Percentiles rank a stretch among this genome's conserved stretches.
Conservation (phyloP, 2,113 vertebrate species). For the Dasyornis broadbenti region DNA sequence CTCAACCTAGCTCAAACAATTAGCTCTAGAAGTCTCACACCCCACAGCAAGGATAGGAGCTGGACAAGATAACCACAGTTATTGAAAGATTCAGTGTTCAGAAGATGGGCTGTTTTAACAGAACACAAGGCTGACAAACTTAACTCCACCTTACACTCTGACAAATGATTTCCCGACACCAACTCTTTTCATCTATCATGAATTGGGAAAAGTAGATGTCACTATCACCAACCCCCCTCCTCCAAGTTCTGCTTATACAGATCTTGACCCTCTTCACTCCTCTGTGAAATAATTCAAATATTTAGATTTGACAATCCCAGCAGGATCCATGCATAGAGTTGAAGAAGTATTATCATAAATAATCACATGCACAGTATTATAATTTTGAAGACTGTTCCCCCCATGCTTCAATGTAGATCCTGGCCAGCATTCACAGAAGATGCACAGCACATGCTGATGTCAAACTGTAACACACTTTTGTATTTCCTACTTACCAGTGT, state of each 20-base stretch:
- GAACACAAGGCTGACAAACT: not conserved
- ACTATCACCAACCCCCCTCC: not conserved
- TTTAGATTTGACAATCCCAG: not conserved
- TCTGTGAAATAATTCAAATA: not conserved
- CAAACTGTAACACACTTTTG: not conserved
- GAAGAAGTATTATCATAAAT: not conserved
- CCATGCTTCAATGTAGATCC: not conserved
- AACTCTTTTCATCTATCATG: not conserved
- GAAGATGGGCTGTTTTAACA: not conserved
- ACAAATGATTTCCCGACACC: not conserved
- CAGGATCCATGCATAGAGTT: not conserved
- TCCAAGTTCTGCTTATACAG: not conserved
- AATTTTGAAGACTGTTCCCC: not conserved
- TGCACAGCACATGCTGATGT: not conserved
- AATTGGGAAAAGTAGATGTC: not conserved
- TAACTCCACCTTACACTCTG: not conserved
- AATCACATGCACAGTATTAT: not conserved
- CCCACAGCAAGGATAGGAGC: not conserved
- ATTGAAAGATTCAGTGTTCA: not conserved
- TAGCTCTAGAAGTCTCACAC: not conserved
- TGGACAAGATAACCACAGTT: not conserved
- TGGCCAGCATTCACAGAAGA: not conserved
- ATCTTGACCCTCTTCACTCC: not conserved
- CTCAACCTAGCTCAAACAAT: not conserved
- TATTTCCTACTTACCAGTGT: conserved; percentile 79